Evolutionary conservation across 2,113 vertebrate genomes (phyloP).

Genomic region (Actenoides lindsayi): DNA sequence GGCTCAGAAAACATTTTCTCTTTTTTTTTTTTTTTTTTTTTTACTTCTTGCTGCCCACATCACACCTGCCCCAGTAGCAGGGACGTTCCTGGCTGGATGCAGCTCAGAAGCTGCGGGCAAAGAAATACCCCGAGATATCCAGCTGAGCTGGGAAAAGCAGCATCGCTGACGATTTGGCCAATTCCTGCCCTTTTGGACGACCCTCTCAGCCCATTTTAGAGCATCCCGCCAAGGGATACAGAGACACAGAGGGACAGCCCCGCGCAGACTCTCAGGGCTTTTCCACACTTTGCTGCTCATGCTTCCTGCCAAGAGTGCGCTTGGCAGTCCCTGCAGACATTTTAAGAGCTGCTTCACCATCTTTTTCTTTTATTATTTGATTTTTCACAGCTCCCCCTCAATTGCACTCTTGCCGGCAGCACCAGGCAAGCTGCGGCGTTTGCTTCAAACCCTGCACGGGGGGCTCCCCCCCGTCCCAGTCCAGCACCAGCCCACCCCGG

Average conservation of each 20-base stretch:
- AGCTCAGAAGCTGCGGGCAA: not conserved
- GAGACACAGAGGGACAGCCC: not conserved
- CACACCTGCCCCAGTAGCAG: not conserved
- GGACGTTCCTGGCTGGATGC: not conserved
- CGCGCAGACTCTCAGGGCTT: not conserved
- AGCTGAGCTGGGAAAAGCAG: not conserved
- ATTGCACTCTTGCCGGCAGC: rapidly evolving
- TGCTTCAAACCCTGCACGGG: not conserved
- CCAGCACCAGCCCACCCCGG: rapidly evolving
- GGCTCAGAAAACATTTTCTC: not conserved
- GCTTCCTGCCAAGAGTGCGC: not conserved
- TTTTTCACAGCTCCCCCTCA: not conserved
- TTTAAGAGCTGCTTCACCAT: not conserved
- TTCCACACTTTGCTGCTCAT: not conserved
- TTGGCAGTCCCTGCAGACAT: not conserved
- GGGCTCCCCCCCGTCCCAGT: not conserved
- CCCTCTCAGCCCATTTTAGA: not conserved
- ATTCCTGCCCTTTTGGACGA: not conserved
- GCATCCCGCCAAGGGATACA: not conserved
- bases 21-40: not conserved
- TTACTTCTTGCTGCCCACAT: rapidly evolving
- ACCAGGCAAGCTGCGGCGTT: rapidly evolving
- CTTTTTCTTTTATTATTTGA: too few relatives aligned
- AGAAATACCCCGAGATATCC: not conserved
- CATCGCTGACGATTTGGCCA: rapidly evolving